These are phyloP conservation scores for Macropus fuliginosus DNA, from an alignment of 2,797 vertebrate genomes.

Conservation along the genomic window DNA sequence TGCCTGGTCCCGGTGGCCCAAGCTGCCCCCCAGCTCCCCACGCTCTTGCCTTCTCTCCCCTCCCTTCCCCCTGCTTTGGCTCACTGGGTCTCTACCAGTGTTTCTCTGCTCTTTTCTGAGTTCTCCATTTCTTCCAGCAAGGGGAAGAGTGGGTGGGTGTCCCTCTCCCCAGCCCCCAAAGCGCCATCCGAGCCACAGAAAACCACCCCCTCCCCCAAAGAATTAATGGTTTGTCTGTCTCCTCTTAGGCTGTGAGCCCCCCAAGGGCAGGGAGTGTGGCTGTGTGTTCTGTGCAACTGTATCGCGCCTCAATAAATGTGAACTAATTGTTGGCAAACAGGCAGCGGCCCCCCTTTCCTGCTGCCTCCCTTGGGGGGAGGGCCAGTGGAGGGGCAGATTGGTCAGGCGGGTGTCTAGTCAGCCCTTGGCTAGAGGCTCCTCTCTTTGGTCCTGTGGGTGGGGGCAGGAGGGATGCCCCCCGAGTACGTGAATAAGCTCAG, in stretches of 20 bases:
- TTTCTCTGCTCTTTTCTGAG: constrained; percentile 37
- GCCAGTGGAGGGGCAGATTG: no score
- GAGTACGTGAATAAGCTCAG: no score
- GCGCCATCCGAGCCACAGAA: constrained; percentile 9
- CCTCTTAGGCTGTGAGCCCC: constrained; percentile 71
- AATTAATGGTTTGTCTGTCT: not conserved
- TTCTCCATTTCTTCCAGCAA: constrained; percentile 32
- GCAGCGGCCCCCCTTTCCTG: constrained; percentile 55
- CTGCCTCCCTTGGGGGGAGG: constrained; percentile 13
- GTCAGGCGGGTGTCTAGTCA: no score
- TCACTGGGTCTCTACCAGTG: constrained; percentile 60
- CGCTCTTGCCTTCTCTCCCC: not conserved
- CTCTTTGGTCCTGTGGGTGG: no score
- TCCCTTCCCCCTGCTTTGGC: constrained; percentile 38
- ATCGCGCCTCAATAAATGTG: constrained; percentile 75
- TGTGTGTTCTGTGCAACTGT: not conserved
- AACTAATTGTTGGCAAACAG: constrained; percentile 27
- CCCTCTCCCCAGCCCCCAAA: not conserved
- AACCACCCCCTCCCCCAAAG: not conserved
- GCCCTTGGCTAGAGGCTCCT: no score
- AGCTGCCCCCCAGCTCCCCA: not conserved
- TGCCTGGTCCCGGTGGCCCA: not conserved
- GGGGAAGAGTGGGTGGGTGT: not conserved
- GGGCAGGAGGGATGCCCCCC: no score
- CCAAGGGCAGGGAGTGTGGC: constrained; percentile 63